Conservation (phyloP, 1,140 invertebrate species). For the Patella vulgata region DNA sequence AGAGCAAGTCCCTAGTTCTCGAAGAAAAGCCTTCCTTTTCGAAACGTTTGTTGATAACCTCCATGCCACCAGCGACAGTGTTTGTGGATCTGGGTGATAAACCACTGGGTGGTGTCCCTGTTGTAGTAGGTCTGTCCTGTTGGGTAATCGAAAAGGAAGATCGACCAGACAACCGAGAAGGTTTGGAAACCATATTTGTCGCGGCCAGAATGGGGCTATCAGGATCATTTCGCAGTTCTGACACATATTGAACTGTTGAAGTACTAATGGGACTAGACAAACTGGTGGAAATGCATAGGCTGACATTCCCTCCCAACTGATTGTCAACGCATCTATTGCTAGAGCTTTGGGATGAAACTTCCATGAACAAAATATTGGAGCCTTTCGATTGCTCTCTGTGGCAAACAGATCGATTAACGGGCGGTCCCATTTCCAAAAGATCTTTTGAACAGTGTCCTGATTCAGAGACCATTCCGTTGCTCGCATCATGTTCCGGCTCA, state of each 20-base stretch:
- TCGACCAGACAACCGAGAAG: conserved; percentile 8
- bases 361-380: conserved; percentile 27
- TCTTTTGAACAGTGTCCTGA: conserved; percentile 8
- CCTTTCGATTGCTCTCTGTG: conserved; percentile 13
- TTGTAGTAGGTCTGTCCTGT: conserved; percentile 1
- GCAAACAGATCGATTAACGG: conserved; percentile 27
- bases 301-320: conserved; percentile 21
- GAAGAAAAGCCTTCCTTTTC: conserved; percentile 15
- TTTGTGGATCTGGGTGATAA: conserved; percentile 10
- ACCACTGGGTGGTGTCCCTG: not conserved
- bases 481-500: too few species aligned
- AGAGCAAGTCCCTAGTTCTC: conserved; percentile 6
- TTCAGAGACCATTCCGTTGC: conserved; percentile 19
- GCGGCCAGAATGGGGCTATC: conserved; percentile 18
- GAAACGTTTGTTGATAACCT: conserved; percentile 15
- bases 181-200: conserved; percentile 10
- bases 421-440: conserved; percentile 11
- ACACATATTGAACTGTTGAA: not conserved
- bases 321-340: conserved; percentile 26
- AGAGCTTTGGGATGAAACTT: conserved; percentile 16
- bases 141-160: conserved; percentile 4
- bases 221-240: conserved; percentile 13
- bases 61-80: conserved; percentile 19
- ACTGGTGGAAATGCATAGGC: conserved; percentile 19
- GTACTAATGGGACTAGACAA: not conserved